A percentile compares a stretch with the other conserved stretches of the same genome.
phyloP scores from a whole-genome alignment of 2,113 vertebrate species.

The Grantiella picta region DNA sequence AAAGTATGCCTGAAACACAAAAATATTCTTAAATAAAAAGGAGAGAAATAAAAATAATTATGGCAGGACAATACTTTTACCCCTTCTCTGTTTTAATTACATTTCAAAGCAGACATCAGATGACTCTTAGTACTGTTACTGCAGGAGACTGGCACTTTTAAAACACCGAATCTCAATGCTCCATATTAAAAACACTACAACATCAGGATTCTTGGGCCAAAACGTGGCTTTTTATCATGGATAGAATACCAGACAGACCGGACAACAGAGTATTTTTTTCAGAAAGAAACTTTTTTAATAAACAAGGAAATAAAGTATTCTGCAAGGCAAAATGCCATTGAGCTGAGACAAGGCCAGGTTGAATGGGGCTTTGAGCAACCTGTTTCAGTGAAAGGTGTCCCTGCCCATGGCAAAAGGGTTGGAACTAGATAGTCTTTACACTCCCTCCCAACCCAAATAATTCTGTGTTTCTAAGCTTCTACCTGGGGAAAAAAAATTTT shows the following conservation, averaged over 20 bases:
- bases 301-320: background rate
- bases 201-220: background rate
- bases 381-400: background rate
- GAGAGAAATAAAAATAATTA: background rate
- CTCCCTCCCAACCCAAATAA: background rate
- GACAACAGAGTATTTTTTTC: background rate
- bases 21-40: background rate
- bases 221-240: background rate
- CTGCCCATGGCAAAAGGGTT: background rate
- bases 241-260: background rate
- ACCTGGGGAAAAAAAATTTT: background rate
- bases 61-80: background rate
- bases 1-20: background rate
- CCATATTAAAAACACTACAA: background rate
- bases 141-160: background rate
- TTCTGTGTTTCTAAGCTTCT: background rate
- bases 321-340: background rate
- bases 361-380: background rate
- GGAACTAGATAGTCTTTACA: background rate
- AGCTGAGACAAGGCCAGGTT: background rate
- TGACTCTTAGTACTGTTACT: background rate
- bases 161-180: background rate
- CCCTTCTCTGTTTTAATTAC: background rate
- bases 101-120: background rate
- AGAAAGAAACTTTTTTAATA: background rate